Evolutionary conservation across 2,113 vertebrate genomes (phyloP), one percentile per base, ranked within the genome.

Genomic region (Melanocharis versteri): DNA sequence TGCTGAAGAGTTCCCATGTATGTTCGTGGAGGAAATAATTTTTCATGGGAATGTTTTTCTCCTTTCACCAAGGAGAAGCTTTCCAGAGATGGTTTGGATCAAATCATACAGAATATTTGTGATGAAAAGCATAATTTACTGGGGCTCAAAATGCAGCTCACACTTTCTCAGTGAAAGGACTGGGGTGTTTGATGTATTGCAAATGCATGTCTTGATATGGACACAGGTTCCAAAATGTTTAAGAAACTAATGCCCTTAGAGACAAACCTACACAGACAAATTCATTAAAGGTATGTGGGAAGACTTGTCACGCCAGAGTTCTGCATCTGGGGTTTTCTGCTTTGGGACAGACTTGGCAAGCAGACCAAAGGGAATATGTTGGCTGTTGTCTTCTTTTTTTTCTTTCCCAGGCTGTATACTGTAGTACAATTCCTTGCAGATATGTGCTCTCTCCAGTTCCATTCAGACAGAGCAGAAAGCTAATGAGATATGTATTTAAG

Each of bases 1-100:
- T 92, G 61, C 69, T 84, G 65, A 60, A 91, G 83, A 87, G 56
- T 90, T 92, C 87, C 61, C 83, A 60, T 81, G 79, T 89, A 75
- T 89, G 73, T 91, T 95, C 80, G 72, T 82, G 61, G 61, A 94
- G 91, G 93, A 92, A 96, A 84, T 87, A 76, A 79, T 93, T 95
- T 95, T 96, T 95, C 72, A 84, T 71, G 65, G 44, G 60, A 84
- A 60, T 75, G 53, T 91, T 92, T 94, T 94, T 93, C n/a, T 87
- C 48, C 61, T 94, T 94, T 95, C 81, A 84, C 61, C 0, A 0
- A 84, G 47, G 33, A 92, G n/a, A 44, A 79, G 48, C 61, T 92
- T 96, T 96, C 78, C 73, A 82, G 89, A 48, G 81, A 54, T 91
- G 60, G 81, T 82, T 94, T 94, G 78, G 83, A 94, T 94, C 72